Evolutionary conservation across 35 echinoderm and acorn worm genomes (phyloP).

Genomic region (Stichopus chloronotus): DNA sequence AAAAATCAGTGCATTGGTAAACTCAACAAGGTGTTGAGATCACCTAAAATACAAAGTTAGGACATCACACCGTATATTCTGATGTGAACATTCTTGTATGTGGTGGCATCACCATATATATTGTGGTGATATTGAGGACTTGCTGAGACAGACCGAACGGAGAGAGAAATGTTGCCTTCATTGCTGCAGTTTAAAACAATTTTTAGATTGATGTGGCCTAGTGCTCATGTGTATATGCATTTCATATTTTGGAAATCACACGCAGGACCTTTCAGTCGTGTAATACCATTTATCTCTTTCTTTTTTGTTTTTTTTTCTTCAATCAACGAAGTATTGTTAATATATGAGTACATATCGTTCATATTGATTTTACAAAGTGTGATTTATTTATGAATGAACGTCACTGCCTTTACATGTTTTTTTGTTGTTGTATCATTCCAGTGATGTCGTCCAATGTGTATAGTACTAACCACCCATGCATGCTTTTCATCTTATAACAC

Average conservation of each 20-base stretch:
- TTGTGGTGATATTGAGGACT: no score
- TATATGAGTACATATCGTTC: not conserved
- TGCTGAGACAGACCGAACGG: no score
- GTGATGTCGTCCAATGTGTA: not conserved
- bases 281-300: not conserved
- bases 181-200: not conserved
- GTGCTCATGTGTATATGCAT: not conserved
- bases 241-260: not conserved
- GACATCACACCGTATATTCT: no score
- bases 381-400: not conserved
- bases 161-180: not conserved
- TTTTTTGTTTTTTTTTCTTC: not conserved
- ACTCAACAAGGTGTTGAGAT: no score
- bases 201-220: not conserved
- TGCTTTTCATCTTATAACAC: not conserved
- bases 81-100: no score
- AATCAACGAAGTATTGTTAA: not conserved
- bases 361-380: not conserved
- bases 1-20: no score
- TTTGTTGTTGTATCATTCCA: not conserved
- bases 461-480: conserved; percentile 3
- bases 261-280: not conserved
- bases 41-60: no score
- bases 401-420: not conserved
- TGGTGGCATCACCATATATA: no score